Conservation (phyloP, 1,140 invertebrate genomes). For the Stegodyphus dumicola region DNA sequence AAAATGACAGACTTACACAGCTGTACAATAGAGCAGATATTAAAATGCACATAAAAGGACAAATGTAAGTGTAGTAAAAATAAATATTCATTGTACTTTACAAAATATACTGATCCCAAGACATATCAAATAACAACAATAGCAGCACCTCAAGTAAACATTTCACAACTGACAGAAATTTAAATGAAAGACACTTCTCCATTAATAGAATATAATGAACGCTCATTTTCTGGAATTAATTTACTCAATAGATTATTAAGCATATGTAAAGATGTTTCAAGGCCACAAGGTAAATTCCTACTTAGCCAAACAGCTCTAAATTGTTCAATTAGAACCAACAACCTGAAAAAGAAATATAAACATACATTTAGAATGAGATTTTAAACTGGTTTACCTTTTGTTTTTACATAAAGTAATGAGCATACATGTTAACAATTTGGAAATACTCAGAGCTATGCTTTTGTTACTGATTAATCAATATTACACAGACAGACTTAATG, state of each 20-base stretch:
- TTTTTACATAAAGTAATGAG: too few species aligned
- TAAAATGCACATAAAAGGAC: slow-evolving; percentile 13
- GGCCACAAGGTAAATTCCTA: slow-evolving; percentile 72
- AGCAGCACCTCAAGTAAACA: too few species aligned
- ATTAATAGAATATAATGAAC: slow-evolving; percentile 20
- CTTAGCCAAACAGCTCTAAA: slow-evolving; percentile 74
- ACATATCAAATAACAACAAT: background rate
- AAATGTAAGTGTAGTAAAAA: slow-evolving; percentile 18
- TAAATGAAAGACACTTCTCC: slow-evolving; percentile 4
- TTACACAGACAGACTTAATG: too few species aligned
- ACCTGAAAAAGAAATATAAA: slow-evolving; percentile 64
- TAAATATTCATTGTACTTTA: slow-evolving; percentile 26
- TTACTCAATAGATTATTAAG: slow-evolving; percentile 72
- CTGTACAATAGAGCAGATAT: background rate
- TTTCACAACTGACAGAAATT: background rate
- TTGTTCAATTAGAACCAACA: slow-evolving; percentile 73
- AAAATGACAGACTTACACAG: too few species aligned
- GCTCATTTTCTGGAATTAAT: slow-evolving; percentile 70
- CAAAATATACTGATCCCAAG: slow-evolving; percentile 33
- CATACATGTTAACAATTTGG: too few species aligned
- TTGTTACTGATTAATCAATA: too few species aligned
- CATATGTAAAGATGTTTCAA: slow-evolving; percentile 72
- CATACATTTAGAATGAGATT: background rate
- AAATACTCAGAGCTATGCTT: too few species aligned
- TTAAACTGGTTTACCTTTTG: too few species aligned